Conservation (phyloP, 2,888 invertebrate species). For the Drosophila borealis region DNA sequence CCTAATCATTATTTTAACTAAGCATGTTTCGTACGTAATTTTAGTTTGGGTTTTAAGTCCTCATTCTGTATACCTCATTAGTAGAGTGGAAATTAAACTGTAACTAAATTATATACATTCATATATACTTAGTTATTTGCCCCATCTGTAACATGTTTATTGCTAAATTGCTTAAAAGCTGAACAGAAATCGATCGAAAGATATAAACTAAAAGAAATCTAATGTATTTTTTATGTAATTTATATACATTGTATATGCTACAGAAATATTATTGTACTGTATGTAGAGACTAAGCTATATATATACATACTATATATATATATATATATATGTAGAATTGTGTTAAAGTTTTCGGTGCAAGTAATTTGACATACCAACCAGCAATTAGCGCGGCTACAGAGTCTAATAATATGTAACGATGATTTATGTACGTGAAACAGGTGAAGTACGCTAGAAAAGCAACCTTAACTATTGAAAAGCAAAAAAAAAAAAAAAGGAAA, state of each 20-base stretch:
- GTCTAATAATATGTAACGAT: conserved; percentile 65
- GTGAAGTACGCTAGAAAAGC: conserved; percentile 47
- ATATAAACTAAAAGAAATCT: conserved; percentile 29
- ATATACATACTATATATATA: conserved; percentile 19
- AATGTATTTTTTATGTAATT: conserved; percentile 79
- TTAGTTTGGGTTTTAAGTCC: conserved; percentile 65
- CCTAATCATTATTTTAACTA: conserved; percentile 56
- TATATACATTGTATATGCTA: conserved; percentile 55
- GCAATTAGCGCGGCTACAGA: conserved; percentile 64
- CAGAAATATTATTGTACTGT: conserved; percentile 46
- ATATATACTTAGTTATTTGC: conserved; percentile 36
- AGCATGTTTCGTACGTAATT: conserved; percentile 49
- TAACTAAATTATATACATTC: conserved; percentile 49
- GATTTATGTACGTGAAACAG: conserved; percentile 30
- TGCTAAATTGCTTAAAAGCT: conserved; percentile 51
- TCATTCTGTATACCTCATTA: conserved; percentile 75
- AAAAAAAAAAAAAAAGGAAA: conserved; percentile 1
- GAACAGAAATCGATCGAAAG: conserved; percentile 36
- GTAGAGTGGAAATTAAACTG: conserved; percentile 59
- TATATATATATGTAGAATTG: conserved; percentile 36
- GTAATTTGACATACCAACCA: conserved; percentile 52
- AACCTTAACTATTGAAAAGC: conserved; percentile 73
- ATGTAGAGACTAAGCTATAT: conserved; percentile 51
- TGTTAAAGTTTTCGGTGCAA: conserved; percentile 63
- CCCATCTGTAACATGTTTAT: conserved; percentile 34